phyloP scores from a whole-genome alignment of 37 sponge, comb jelly and placozoan genomes.

The Oscarella lobularis region DNA sequence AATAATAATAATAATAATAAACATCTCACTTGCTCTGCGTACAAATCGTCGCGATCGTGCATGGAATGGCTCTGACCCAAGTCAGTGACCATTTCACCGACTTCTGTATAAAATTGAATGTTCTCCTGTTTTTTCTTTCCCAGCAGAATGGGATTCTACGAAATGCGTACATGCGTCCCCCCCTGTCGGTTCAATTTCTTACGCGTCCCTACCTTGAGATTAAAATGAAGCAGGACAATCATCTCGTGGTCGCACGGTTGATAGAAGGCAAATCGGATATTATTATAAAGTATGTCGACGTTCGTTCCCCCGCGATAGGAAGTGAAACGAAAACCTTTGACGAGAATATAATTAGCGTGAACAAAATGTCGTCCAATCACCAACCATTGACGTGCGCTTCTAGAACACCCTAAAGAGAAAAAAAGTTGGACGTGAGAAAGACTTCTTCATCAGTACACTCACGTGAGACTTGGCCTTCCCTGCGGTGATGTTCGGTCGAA shows the following conservation, averaged over 20 bases:
- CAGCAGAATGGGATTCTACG: conserved; percentile 82
- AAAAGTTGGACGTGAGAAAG: neutral
- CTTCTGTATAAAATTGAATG: conserved; percentile 94
- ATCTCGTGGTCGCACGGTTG: conserved; percentile 91
- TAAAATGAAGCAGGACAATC: conserved; percentile 27
- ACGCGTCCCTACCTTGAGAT: neutral
- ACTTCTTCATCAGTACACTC: neutral
- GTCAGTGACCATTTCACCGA: conserved; percentile 97
- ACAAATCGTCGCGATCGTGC: conserved; percentile 94
- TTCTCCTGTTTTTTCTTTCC: conserved; percentile 93
- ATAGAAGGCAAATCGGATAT: conserved; percentile 93
- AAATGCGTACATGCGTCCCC: too few species aligned
- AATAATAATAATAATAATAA: neutral
- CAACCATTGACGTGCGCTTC: conserved; percentile 5
- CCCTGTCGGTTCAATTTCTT: neutral
- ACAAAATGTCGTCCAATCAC: neutral
- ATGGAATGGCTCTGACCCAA: conserved; percentile 82
- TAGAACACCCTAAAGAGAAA: conserved; percentile 4
- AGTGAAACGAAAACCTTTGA: conserved; percentile 44
- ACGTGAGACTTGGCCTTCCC: conserved; percentile 8
- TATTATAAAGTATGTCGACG: conserved; percentile 85
- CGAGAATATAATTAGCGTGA: neutral
- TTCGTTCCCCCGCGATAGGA: conserved; percentile 59
- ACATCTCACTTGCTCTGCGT: conserved; percentile 75
- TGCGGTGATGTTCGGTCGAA: conserved; percentile 71